Base-by-base conservation (phyloP, 2,113 vertebrate species). In the Grammomys surdaster region DNA sequence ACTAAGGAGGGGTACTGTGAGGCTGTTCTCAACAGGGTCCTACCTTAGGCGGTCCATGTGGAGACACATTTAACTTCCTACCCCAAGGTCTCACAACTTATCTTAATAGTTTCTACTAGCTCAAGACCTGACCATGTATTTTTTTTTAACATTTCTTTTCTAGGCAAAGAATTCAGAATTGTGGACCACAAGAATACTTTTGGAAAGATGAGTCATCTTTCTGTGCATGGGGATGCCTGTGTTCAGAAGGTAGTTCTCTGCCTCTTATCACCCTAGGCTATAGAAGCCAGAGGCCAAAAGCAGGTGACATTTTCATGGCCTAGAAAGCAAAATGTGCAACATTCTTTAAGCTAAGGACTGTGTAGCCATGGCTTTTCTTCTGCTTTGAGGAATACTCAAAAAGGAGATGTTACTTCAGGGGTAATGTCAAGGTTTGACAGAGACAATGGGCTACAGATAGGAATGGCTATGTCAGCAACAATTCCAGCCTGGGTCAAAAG, bases 341-440 rank as follows among this genome's bases (percentile, higher is more conserved):
- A 96, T 69, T 65, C 80, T 95, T 92, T 89, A 93, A 90, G 87
- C 56, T 20, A 51, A 87, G 26, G 4, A 11, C 26, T 48, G 82
- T 94, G 94, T 81, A 76, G 73, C 94, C 70, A 81, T 1, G 84
- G 40, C 72, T 89, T 80, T 17, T 43, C 73, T 91, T 95, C 95
- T 56, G 48, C 94, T 96, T 95, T 96, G 89, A 96, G 96, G 95
- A 92, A 88, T 70, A 65, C 77, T 92, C 90, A 80, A 46, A 77
- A 92, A 92, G 60, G n/a, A 6, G 84, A 28, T 13, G 77, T 26
- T 90, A 24, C 77, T 96, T 89, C 10, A 26, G 22, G 8, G 14
- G n/a, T 8, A 63, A 69, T 28, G 5, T 9, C 46, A 89, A 31
- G 24, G 58, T 81, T 36, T 51, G 78, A 28, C 88, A 82, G 95